Evolutionary conservation across 2,888 invertebrate species (phyloP).

Genomic region (Volucella zonaria): DNA sequence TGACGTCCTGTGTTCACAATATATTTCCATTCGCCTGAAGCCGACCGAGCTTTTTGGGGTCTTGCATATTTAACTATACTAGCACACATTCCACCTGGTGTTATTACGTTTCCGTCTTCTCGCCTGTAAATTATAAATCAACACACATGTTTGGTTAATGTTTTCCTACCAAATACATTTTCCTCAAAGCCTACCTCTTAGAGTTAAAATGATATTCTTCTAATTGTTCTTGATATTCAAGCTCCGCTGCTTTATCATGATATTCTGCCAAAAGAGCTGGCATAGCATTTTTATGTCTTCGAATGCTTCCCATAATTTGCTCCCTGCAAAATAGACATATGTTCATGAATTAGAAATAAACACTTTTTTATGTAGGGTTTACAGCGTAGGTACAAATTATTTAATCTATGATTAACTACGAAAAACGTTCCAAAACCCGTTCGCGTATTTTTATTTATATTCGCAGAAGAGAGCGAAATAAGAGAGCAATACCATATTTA

Average conservation of each 20-base stretch:
- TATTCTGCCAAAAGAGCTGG: slow-evolving; percentile 88
- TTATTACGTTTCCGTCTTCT: slow-evolving; percentile 85
- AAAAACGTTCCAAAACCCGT: too few species aligned
- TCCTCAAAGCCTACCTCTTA: slow-evolving; percentile 77
- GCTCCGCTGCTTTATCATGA: slow-evolving; percentile 84
- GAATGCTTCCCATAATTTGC: slow-evolving; percentile 87
- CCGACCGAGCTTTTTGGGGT: slow-evolving; percentile 91
- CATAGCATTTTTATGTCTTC: slow-evolving; percentile 87
- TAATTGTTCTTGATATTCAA: slow-evolving; percentile 79
- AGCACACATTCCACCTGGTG: slow-evolving; percentile 89
- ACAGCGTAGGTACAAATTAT: too few species aligned
- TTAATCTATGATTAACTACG: too few species aligned
- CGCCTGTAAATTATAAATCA: slow-evolving; percentile 82
- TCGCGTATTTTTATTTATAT: too few species aligned
- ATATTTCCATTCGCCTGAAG: slow-evolving; percentile 92
- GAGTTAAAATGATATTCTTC: slow-evolving; percentile 79
- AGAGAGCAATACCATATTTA: too few species aligned
- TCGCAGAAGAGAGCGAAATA: too few species aligned
- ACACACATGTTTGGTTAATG: not conserved
- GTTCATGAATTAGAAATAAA: not conserved
- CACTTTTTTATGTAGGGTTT: too few species aligned
- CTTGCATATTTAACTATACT: slow-evolving; percentile 90
- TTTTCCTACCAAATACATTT: not conserved
- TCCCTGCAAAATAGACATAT: slow-evolving; percentile 83
- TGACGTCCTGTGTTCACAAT: slow-evolving; percentile 93